phyloP scores from a whole-genome alignment of 2,797 vertebrate genomes.

The Macrochelys suwanniensis region DNA sequence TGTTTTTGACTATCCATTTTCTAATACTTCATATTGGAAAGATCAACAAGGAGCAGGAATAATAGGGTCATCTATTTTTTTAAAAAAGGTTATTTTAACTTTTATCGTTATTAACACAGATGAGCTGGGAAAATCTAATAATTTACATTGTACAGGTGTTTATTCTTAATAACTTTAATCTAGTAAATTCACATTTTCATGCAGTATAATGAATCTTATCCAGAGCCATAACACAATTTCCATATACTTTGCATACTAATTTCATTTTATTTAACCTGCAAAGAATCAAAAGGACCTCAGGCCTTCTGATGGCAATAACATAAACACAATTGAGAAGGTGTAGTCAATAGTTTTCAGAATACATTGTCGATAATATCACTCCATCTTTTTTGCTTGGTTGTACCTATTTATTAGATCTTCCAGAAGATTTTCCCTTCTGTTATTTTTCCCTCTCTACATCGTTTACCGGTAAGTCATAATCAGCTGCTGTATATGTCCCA shows the following conservation, averaged over 20 bases:
- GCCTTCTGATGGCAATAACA: not conserved
- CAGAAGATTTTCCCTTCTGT: rapidly evolving
- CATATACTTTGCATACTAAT: not conserved
- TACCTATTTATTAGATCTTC: not conserved
- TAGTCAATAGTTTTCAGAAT: not conserved
- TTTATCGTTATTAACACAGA: not conserved
- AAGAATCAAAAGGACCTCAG: not conserved
- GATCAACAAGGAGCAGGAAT: not conserved
- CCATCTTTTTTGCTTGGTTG: not conserved
- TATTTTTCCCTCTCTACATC: not conserved
- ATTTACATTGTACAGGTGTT: not conserved
- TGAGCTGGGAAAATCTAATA: not conserved
- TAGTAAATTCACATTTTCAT: not conserved
- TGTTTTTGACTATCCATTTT: not conserved
- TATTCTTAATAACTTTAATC: not conserved
- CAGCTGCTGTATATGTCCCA: not conserved
- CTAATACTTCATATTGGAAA: not conserved
- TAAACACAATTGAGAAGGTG: not conserved
- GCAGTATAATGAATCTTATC: not conserved
- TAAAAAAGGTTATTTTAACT: not conserved
- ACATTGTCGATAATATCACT: not conserved
- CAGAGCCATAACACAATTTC: not conserved
- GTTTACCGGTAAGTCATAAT: not conserved
- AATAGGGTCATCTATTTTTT: not conserved
- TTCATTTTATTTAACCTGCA: not conserved